A percentile compares a stretch with the other conserved stretches of the same genome.
These are phyloP conservation scores for Catonia carolina DNA, from an alignment of 2,888 invertebrate genomes.

Conservation along the genomic window DNA sequence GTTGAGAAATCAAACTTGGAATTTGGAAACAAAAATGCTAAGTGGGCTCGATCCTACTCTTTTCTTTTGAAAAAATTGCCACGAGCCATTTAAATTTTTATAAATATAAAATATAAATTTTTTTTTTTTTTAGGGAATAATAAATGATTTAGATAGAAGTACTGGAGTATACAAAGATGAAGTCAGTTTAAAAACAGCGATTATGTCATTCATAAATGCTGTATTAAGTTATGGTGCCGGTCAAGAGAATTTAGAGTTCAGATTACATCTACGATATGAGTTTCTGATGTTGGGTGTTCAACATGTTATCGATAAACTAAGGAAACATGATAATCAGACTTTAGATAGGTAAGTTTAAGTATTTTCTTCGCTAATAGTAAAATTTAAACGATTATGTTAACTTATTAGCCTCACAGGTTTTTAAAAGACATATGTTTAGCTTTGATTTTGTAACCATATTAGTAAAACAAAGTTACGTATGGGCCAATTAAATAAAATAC, in stretches of 20 bases:
- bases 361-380: no score
- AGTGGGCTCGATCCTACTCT: no score
- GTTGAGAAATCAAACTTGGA: no score
- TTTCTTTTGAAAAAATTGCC: no score
- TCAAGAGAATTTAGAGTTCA: slow-evolving; percentile 90
- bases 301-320: slow-evolving; percentile 87
- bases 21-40: no score
- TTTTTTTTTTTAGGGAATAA: slow-evolving; percentile 57
- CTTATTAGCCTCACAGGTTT: no score
- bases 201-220: slow-evolving; percentile 97
- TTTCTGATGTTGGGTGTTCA: slow-evolving; percentile 95
- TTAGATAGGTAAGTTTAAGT: slow-evolving; percentile 56
- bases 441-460: no score
- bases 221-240: slow-evolving; percentile 94
- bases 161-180: slow-evolving; percentile 89
- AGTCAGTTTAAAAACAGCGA: slow-evolving; percentile 88
- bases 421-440: no score
- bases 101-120: neutral
- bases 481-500: no score
- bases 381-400: no score
- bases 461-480: no score
- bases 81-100: no score
- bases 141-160: slow-evolving; percentile 86
- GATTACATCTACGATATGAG: slow-evolving; percentile 91
- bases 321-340: slow-evolving; percentile 89